Conservation (phyloP, 2,888 invertebrate genomes). For the Zonitis immaculata region DNA sequence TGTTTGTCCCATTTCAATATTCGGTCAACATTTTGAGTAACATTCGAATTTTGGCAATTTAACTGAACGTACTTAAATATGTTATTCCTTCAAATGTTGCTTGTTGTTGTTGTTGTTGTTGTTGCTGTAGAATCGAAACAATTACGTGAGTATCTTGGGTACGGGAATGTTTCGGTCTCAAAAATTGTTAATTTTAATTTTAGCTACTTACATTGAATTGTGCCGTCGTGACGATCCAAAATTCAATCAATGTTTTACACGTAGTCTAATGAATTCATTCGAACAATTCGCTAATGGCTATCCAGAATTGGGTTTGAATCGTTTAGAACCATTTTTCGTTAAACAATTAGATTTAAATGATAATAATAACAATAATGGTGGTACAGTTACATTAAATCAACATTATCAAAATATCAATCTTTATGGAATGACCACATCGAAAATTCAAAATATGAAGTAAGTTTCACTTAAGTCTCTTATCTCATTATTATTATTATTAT, state of each 20-base stretch:
- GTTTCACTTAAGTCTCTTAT: too few relatives aligned
- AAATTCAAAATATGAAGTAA: conserved; percentile 5
- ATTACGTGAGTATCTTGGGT: too few relatives aligned
- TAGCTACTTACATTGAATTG: conserved; percentile 5
- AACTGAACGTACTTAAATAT: too few relatives aligned
- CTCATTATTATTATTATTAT: too few relatives aligned
- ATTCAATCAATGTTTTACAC: conserved; percentile 7
- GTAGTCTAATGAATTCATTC: neutral
- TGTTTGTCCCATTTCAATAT: too few relatives aligned
- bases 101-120: too few relatives aligned
- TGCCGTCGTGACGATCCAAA: conserved; percentile 11
- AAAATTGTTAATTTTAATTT: neutral
- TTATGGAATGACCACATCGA: conserved; percentile 51
- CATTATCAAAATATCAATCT: conserved; percentile 60
- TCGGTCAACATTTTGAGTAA: too few relatives aligned
- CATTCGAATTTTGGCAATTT: too few relatives aligned
- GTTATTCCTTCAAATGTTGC: too few relatives aligned
- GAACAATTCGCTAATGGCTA: conserved; percentile 3
- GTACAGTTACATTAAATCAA: conserved; percentile 56
- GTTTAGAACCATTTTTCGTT: conserved; percentile 59
- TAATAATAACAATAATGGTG: conserved; percentile 54
- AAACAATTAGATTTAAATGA: conserved; percentile 54
- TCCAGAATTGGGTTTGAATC: conserved; percentile 52
- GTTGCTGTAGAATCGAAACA: too few relatives aligned
- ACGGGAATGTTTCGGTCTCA: too few relatives aligned